phyloP scores from a whole-genome alignment of 2,888 invertebrate genomes.

The Acleris laterana region DNA sequence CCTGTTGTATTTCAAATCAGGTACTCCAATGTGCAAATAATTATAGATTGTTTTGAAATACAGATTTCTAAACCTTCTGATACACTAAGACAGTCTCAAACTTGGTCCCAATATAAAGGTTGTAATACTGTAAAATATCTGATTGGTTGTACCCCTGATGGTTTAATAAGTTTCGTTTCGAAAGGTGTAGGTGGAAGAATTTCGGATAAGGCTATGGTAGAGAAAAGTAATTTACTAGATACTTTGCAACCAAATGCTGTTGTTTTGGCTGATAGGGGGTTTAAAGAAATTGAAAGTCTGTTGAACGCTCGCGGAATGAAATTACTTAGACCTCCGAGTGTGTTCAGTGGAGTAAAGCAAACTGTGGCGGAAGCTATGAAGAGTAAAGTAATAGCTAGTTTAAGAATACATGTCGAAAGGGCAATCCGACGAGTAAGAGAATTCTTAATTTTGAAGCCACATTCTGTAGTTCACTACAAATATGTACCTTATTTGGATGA shows the following conservation, averaged over 20 bases:
- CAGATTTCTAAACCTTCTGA: conserved; percentile 23
- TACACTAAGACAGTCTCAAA: conserved; percentile 8
- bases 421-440: conserved; percentile 21
- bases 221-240: conserved; percentile 29
- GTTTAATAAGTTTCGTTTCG: conserved; percentile 29
- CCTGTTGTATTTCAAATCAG: conserved; percentile 23
- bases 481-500: conserved; percentile 13
- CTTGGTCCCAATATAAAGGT: conserved; percentile 3
- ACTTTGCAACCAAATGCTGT: conserved; percentile 22
- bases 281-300: conserved; percentile 30
- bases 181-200: conserved; percentile 30
- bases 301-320: conserved; percentile 6
- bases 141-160: conserved; percentile 33
- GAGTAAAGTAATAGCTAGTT: conserved; percentile 24
- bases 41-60: conserved; percentile 39
- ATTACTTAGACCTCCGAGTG: conserved; percentile 32
- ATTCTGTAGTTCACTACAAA: conserved; percentile 12
- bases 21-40: conserved; percentile 32
- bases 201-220: conserved; percentile 31
- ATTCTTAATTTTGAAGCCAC: conserved; percentile 24
- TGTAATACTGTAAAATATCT: conserved; percentile 38
- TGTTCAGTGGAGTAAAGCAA: conserved; percentile 16
- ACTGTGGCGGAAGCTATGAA: conserved; percentile 18
- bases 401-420: conserved; percentile 30
- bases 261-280: conserved; percentile 31